A percentile compares a stretch with the other conserved stretches of the same genome.
These are phyloP conservation scores for Gobius niger DNA, from an alignment of 2,113 vertebrate species.

Conservation along the genomic window DNA sequence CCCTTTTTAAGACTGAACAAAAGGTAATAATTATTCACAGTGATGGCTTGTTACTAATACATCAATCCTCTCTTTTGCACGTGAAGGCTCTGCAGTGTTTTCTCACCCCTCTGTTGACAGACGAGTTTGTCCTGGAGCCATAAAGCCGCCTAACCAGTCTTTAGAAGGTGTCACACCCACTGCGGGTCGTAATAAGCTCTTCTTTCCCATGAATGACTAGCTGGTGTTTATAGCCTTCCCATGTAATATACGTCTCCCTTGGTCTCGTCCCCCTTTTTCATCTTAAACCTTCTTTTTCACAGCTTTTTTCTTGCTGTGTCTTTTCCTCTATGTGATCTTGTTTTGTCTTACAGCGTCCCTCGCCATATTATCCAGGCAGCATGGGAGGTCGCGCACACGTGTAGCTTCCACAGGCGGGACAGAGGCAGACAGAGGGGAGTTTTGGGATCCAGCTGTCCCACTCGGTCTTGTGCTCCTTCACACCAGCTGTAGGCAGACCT, in stretches of 20 bases:
- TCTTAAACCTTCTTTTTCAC: slow-evolving; percentile 46
- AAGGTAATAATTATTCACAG: slow-evolving; percentile 22
- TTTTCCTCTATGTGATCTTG: slow-evolving; percentile 5
- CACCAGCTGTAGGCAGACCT: slow-evolving; percentile 90
- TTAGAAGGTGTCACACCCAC: slow-evolving; percentile 58
- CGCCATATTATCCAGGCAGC: slow-evolving; percentile 26
- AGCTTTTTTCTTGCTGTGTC: slow-evolving; percentile 20
- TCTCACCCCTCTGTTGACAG: slow-evolving; percentile 31
- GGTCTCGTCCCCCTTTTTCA: slow-evolving; percentile 9
- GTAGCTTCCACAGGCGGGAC: slow-evolving; percentile 21
- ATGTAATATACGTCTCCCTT: slow-evolving; percentile 22
- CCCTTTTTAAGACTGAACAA: neutral
- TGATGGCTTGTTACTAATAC: slow-evolving; percentile 26
- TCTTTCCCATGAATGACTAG: slow-evolving; percentile 54
- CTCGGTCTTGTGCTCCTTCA: slow-evolving; percentile 48
- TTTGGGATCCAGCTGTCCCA: slow-evolving; percentile 67
- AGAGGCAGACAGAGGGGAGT: slow-evolving; percentile 7
- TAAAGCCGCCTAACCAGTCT: slow-evolving; percentile 68
- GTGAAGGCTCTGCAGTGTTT: slow-evolving; percentile 20
- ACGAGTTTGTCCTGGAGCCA: slow-evolving; percentile 36
- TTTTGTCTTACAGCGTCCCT: slow-evolving; percentile 9
- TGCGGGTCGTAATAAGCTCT: slow-evolving; percentile 36
- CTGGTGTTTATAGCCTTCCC: slow-evolving; percentile 51
- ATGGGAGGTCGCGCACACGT: slow-evolving; percentile 44
- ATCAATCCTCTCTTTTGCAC: slow-evolving; percentile 16